Evolutionary conservation across 2,113 vertebrate genomes (phyloP), one percentile per base, ranked within the genome.

Genomic region (Garra rufa): DNA sequence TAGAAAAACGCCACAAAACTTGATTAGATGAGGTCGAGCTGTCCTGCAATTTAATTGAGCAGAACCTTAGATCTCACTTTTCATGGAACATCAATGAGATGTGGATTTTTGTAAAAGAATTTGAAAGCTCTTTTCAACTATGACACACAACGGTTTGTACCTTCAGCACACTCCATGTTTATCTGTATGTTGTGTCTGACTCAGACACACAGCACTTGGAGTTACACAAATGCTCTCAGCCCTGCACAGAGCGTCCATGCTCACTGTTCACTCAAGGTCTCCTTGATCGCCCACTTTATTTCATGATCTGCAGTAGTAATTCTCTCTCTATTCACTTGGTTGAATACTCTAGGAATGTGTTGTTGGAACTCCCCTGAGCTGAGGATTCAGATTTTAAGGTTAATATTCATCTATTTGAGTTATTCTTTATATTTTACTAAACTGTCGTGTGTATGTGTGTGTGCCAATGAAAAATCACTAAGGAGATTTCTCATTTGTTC

Each of bases 191-290:
- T 74, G 73, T 76, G 50, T 82, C 43, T 57, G 71, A 77, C 19
- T 41, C 46, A 67, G 76, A 44, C 69, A 79, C 48, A 83, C 34
- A 14, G 81, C 43, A 59, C 75, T 34, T 57, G 61, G 69, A 19
- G n/a, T 41, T 76, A 74, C 74, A 74, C 75, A 83, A 83, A 84
- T 30, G 7, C 52, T 65, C 41, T 81, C 28, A 74, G 57, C 73
- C 71, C 50, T 65, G 69, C 38, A 83, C 87, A 75, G 38, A 73
- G 30, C n/a, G 65, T 84, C 78, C 77, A 86, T 9, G 30, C 50
- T 73, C 70, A 67, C 69, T 84, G 50, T 86, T 82, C 44, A 76
- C 69, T 89, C 67, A 82, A 86, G 59, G 76, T 74, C 71, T 81
- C 82, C 24, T 57, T 38, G 7, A 55, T 83, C 67, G 21, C 71